Conservation (phyloP, 2,888 invertebrate species). For the Hirtodrosophila alboralis region DNA sequence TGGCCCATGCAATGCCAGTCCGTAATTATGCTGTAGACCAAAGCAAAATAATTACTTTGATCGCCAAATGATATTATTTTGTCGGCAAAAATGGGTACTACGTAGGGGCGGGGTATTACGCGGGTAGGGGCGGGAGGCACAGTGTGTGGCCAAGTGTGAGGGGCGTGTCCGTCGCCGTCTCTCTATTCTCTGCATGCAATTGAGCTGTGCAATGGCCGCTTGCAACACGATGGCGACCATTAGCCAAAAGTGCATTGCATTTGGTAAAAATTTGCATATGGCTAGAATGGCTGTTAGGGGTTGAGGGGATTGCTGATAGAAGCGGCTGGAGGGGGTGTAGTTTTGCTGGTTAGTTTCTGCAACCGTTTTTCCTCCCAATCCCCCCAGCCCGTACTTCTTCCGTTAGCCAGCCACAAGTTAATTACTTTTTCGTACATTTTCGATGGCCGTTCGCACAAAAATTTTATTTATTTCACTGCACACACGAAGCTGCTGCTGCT, state of each 20-base stretch:
- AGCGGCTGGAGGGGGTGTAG: conserved; percentile 3
- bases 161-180: conserved; percentile 53
- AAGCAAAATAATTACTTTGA: conserved; percentile 80
- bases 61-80: conserved; percentile 80
- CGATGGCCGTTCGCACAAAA: conserved; percentile 64
- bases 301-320: conserved; percentile 1
- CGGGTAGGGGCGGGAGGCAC: too few species aligned
- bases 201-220: conserved; percentile 70
- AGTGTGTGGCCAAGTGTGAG: conserved; percentile 37
- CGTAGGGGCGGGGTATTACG: not conserved
- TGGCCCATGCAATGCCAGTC: conserved; percentile 57
- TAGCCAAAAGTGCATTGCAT: conserved; percentile 75
- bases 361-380: conserved; percentile 6
- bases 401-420: conserved; percentile 62
- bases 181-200: conserved; percentile 60
- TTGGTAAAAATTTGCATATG: conserved; percentile 73
- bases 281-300: conserved; percentile 24
- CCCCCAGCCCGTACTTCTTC: not conserved
- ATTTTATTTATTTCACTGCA: conserved; percentile 74
- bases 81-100: conserved; percentile 60
- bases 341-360: conserved; percentile 31
- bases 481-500: conserved; percentile 64
- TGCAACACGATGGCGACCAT: conserved; percentile 64
- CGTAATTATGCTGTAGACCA: conserved; percentile 80
- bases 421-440: conserved; percentile 79